A percentile compares a stretch with the other conserved stretches of the same genome.
These are phyloP conservation scores for Timema cristinae DNA, from an alignment of 2,888 invertebrate genomes.

Conservation along the genomic window DNA sequence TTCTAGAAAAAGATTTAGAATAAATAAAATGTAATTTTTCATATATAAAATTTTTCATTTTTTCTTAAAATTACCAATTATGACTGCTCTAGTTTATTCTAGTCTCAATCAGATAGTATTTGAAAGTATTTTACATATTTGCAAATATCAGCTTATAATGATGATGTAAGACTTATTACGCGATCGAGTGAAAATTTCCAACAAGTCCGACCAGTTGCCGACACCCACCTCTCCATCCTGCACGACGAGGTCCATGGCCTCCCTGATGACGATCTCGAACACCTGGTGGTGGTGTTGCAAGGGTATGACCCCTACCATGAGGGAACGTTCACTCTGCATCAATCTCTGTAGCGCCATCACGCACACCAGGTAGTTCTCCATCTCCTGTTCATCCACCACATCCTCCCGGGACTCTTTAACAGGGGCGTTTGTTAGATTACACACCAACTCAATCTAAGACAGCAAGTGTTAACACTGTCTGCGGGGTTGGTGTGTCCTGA, in stretches of 20 bases:
- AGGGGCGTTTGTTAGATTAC: no score
- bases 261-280: conserved; percentile 76
- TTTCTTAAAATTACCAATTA: background rate
- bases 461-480: no score
- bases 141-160: background rate
- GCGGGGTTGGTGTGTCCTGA: no score
- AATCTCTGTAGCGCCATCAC: conserved; percentile 78
- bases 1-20: background rate
- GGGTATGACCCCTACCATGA: conserved; percentile 82
- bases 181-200: no score
- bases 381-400: conserved; percentile 69
- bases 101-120: no score
- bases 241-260: conserved; percentile 79
- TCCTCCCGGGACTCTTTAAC: conserved; percentile 51
- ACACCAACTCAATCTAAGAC: no score
- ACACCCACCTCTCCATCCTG: conserved; percentile 73
- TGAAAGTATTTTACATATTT: no score
- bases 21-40: background rate
- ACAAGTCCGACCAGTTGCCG: no score
- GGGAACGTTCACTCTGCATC: conserved; percentile 80
- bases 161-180: no score
- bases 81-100: no score
- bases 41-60: background rate
- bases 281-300: conserved; percentile 75
- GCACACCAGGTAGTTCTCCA: conserved; percentile 77